Evolutionary conservation across 2,797 vertebrate species (phyloP), one percentile per base, ranked within the genome.

Genomic region (Toxotes lorentzi): DNA sequence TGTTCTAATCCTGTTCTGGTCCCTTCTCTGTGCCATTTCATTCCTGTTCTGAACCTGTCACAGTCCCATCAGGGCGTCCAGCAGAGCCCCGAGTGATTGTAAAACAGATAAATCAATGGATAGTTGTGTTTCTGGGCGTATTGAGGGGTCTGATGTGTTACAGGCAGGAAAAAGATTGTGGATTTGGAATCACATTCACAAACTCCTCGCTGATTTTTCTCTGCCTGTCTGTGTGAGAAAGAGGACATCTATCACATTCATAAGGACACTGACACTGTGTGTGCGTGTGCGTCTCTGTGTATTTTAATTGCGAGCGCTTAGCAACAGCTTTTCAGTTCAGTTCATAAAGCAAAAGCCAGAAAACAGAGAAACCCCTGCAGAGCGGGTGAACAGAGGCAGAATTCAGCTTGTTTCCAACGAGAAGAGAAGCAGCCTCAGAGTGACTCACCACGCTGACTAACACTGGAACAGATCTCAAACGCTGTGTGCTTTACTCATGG

Each of bases 341-440:
- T 76, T 81, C 78, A 79, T 53, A 4, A 76, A 76, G 69, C 75
- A 73, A 78, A 79, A 76, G 70, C 79, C 79, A 75, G 62, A 81
- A 85, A 81, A 84, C 81, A 80, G 73, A 83, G 59, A 76, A 73
- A 73, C 82, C 70, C 76, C 80, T 43, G 82, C 79, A 79, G 75
- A 84, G 84, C 57, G 70, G 74, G 47, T 67, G 63, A 85, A 88
- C 81, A 85, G 78, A 83, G 71, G 64, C 63, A 78, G 73, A 54
- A 68, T 74, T 61, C 61, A 82, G 67, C 43, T 27, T n/a, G 60
- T 65, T 78, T 83, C 56, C 50, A 53, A 50, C 41, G 23, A 57
- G 54, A n/a, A 68, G 51, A 2, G 51, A 45, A 51, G 9, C 71
- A 62, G 69, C 78, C 69, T 65, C 48, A 10, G 53, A 64, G 59